A percentile compares a stretch with the other conserved stretches of the same genome.
Evolutionary conservation across 2,797 vertebrate species (phyloP).

Genomic region (Poeciliopsis gracilis): DNA sequence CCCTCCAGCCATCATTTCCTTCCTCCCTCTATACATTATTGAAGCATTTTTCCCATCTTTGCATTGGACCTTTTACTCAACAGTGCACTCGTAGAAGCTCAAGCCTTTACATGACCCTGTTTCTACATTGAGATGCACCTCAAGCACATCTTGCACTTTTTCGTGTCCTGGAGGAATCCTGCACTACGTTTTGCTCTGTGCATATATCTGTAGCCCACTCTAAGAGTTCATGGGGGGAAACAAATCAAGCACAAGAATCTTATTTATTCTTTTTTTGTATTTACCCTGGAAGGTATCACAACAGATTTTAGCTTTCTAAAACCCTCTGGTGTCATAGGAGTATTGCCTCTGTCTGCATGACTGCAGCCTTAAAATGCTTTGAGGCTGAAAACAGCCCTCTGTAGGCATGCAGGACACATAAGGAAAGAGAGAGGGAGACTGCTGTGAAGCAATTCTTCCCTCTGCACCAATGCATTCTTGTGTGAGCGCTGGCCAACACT

Average conservation of each 20-base stretch:
- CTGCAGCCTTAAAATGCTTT: constrained; percentile 29
- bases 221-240: background rate
- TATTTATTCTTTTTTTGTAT: background rate
- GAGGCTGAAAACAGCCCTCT: constrained; percentile 24
- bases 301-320: background rate
- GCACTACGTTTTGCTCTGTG: constrained; percentile 9
- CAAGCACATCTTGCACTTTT: constrained; percentile 23
- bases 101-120: constrained; percentile 59
- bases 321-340: background rate
- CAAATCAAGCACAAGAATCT: too few species aligned
- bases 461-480: constrained; percentile 42
- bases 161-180: constrained; percentile 14
- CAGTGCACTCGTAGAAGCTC: constrained; percentile 29
- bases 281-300: background rate
- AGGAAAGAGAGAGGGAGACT: constrained; percentile 17
- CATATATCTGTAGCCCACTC: background rate
- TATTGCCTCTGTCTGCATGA: constrained; percentile 13
- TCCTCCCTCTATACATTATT: constrained; percentile 35
- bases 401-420: constrained; percentile 43
- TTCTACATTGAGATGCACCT: constrained; percentile 53
- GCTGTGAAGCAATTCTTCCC: constrained; percentile 41
- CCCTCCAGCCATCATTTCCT: background rate
- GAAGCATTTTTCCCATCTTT: constrained; percentile 30
- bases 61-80: constrained; percentile 24
- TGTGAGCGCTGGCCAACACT: constrained; percentile 31